These are phyloP conservation scores for Hololepta plana DNA, from an alignment of 2,888 invertebrate species.

Conservation along the genomic window DNA sequence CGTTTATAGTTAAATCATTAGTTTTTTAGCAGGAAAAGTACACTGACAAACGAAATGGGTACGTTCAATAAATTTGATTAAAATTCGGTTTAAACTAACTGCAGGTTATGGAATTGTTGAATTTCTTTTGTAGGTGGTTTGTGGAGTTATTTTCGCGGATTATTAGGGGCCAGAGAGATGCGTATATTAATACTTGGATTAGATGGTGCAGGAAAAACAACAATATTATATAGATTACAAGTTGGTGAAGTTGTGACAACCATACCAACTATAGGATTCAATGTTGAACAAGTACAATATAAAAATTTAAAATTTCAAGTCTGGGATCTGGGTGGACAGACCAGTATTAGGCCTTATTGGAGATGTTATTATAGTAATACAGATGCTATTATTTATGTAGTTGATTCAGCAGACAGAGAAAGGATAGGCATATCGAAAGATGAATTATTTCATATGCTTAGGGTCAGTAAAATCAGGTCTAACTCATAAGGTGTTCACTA, in stretches of 20 bases:
- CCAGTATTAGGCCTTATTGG: conserved; percentile 99
- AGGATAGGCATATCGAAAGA: conserved; percentile 98
- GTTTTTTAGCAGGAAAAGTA: no score
- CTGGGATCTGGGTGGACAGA: conserved; percentile 98
- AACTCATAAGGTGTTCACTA: no score
- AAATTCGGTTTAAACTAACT: no score
- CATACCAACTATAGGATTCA: conserved; percentile 96
- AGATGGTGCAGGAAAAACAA: conserved; percentile 98
- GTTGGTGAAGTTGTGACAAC: conserved; percentile 98
- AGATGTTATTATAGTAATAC: conserved; percentile 99
- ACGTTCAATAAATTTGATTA: no score
- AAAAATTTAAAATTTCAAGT: conserved; percentile 99
- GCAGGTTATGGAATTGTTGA: no score
- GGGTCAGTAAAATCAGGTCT: conserved; percentile 42
- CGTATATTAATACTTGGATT: conserved; percentile 93
- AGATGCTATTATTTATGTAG: conserved; percentile 99
- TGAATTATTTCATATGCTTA: conserved; percentile 90
- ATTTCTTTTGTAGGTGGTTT: conserved; percentile 84
- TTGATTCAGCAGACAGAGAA: conserved; percentile 97
- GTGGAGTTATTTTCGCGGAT: conserved; percentile 88
- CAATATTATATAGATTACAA: conserved; percentile 93
- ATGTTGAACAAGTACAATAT: conserved; percentile 97
- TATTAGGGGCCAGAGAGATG: conserved; percentile 95
- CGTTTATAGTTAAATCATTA: no score
- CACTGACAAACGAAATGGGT: no score